Evolutionary conservation across 1,140 invertebrate genomes (phyloP), one percentile per base, ranked within the genome.

Genomic region (Tetragnatha versicolor): DNA sequence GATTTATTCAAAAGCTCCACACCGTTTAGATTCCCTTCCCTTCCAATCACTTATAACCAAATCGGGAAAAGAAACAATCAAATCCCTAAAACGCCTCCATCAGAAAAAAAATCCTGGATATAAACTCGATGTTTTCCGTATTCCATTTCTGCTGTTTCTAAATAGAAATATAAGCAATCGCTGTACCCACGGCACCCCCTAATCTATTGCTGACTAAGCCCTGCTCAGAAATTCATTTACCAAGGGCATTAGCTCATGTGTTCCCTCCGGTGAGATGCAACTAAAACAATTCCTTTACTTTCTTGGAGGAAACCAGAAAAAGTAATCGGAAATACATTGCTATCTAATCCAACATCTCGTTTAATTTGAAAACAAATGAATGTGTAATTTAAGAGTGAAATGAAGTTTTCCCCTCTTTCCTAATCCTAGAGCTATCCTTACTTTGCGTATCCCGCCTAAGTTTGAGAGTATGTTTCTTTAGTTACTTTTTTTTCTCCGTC

Each of bases 301-400:
- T 25, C 29, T n/a, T 0, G 3, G 58, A 37, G 6, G 29, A n/a
- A 1, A 27, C 2, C 6, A 70, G 55, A 70, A 25, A 25, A 22
- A 55, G n/a, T 22, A n/a, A 70, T 70, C 17, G 22, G 25, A 53
- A 70, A 70, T 70, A 70, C 55, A 53, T 70, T 53, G 47, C 49
- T 29, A 33, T 25, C 66, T 70, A 70, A 70, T 70, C 66, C 66
- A 53, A 45, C 47, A 70, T 70, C 66, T 70, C 47, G 39, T 70
- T 70, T 70, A 70, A 70, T 70, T 70, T 70, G 66, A 55, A 70
- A 70, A 70, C 47, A 70, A 70, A 70, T 70, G 66, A 70, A 70
- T 70, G 49, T 70, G 31, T 70, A 70, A 70, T 70, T 53, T 70
- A 70, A 70, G 55, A 70, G 66, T 70, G 66, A 70, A 70, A 70